Conservation (phyloP, 2,888 invertebrate genomes). For the Papilio demoleus region DNA sequence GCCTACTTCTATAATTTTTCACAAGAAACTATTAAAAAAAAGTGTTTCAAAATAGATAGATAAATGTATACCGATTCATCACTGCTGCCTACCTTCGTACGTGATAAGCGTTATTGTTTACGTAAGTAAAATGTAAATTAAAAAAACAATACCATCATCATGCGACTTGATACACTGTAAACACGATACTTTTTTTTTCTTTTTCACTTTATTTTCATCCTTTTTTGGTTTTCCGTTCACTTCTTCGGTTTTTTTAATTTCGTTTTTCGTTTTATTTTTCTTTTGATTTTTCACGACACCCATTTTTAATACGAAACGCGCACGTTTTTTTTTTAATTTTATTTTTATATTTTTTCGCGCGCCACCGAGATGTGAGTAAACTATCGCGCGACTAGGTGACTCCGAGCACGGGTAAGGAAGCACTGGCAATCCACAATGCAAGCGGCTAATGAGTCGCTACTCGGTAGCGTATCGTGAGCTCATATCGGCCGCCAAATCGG, state of each 20-base stretch:
- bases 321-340: conserved; percentile 46
- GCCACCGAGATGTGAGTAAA: conserved; percentile 73
- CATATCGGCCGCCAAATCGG: conserved; percentile 70
- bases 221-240: conserved; percentile 70
- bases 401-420: conserved; percentile 73
- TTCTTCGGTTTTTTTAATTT: conserved; percentile 51
- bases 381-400: conserved; percentile 76
- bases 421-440: conserved; percentile 65
- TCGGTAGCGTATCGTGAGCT: conserved; percentile 61
- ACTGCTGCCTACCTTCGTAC: background rate
- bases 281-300: conserved; percentile 76
- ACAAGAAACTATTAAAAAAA: conserved; percentile 11
- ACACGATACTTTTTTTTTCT: conserved; percentile 80
- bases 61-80: no score
- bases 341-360: conserved; percentile 53
- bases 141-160: conserved; percentile 69
- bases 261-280: conserved; percentile 62
- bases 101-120: conserved; percentile 6
- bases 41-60: no score
- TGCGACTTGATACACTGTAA: conserved; percentile 80
- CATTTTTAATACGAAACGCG: conserved; percentile 63
- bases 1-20: conserved; percentile 10
- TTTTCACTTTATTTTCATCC: conserved; percentile 75
- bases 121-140: conserved; percentile 21
- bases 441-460: conserved; percentile 59